Base-by-base conservation (phyloP, 1,140 invertebrate species). In the Cryptotermes secundus region DNA sequence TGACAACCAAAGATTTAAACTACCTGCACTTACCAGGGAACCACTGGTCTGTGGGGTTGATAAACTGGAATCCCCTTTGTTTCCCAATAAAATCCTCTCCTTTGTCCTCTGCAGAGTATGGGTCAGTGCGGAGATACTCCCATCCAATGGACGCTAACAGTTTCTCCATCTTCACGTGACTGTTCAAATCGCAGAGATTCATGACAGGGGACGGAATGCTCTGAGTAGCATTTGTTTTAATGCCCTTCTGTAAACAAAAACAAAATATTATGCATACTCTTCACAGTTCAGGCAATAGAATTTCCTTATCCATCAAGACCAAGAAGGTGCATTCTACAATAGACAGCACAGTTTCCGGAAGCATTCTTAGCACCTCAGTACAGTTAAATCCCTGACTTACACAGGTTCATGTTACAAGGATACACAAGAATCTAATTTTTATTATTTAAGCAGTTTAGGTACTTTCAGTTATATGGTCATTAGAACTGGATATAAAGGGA, bases 11-110 rank as follows among this genome's bases (percentile, higher is more conserved):
- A n/a, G 19, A 22, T 7, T 7, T 59, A n/a, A 59, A 24, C 24
- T 19, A 16, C 1, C 1, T 26, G 26, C 26, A 72, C 85, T 89
- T 89, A 95, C 96, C 96, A 88, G 96, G 96, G 88, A 96, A 98
- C 93, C 94, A 96, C 82, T 95, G 93, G 86, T 97, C 95, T 0
- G 94, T 95, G 22, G 97, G 96, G 90, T 97, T 96, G n/a, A 98
- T 90, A 87, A 94, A 92, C 87, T 96, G 94, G 89, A 96, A 97
- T 14, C 95, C 95, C 86, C 93, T 93, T 87, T 96, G 95, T 87
- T 93, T 90, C 87, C 93, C 92, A 83, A 94, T 92, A 65, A 93
- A 91, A 16, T 93, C 89, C 84, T 93, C 91, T 3, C 94, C 94
- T 65, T 94, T 94, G 88, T 96, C 95, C 86, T 93, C 91, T 2